phyloP scores from a whole-genome alignment of 2,888 invertebrate genomes.

The Andrena minutula region DNA sequence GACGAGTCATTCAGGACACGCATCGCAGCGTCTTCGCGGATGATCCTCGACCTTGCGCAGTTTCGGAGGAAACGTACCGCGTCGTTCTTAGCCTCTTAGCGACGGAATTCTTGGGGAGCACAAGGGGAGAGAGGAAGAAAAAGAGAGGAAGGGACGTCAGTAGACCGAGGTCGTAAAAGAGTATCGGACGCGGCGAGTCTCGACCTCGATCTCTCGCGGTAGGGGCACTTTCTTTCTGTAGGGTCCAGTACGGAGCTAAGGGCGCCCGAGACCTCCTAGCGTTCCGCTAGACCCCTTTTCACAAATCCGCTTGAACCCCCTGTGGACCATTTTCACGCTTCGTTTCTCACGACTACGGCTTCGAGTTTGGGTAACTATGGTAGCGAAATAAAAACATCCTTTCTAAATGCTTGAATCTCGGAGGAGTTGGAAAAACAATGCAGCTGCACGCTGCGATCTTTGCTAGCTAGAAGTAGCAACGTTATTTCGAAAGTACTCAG shows the following conservation, averaged over 20 bases:
- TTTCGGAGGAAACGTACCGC: constrained; percentile 42
- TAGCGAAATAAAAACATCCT: background rate
- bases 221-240: constrained; percentile 77
- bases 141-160: constrained; percentile 18
- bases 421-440: background rate
- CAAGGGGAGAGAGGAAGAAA: constrained; percentile 23
- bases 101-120: constrained; percentile 5
- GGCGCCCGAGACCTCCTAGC: constrained; percentile 36
- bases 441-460: too few species aligned
- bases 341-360: background rate
- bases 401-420: background rate
- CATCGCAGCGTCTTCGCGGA: constrained; percentile 37
- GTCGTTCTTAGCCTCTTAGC: constrained; percentile 1
- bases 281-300: background rate
- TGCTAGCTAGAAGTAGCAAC: too few species aligned
- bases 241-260: constrained; percentile 57
- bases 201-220: constrained; percentile 77
- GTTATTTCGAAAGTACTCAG: too few species aligned
- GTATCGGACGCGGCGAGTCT: constrained; percentile 64
- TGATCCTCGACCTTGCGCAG: constrained; percentile 69
- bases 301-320: background rate
- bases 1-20: constrained; percentile 46
- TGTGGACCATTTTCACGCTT: background rate
- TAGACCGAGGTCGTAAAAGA: constrained; percentile 63
- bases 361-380: background rate